Evolutionary conservation across 2,113 vertebrate species (phyloP), one percentile per base, ranked within the genome.

Genomic region (Vombatus ursinus): DNA sequence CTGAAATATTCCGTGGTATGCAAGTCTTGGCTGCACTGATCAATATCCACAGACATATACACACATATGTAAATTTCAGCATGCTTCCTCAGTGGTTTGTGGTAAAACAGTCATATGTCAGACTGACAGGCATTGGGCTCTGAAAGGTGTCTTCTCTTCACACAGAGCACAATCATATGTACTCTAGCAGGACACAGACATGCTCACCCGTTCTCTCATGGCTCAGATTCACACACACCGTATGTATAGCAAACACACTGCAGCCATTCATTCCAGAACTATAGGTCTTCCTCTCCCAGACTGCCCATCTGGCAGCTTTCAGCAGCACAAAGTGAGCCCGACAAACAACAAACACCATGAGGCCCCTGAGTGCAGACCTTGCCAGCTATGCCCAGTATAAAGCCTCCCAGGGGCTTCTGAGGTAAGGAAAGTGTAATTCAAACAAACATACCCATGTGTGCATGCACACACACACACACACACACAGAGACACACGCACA

Each of bases 61-160:
- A 90, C 44, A 84, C 28, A 77, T 93, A 90, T 23, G 1, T 92
- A 92, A 92, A 16, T 94, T 61, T 3, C 19, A 50, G 19, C 50
- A 16, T 51, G 8, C 92, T 96, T 97, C 61, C n/a, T 52, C 89
- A 57, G n/a, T 93, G n/a, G 77, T 95, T 47, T 53, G 89, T 77
- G 84, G 52, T 91, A 84, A 92, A 95, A 94, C 50, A 49, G 44
- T 93, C 51, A 92, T 47, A 91, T 23, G 22, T 61, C 12, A 53
- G 1, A 8, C 92, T n/a, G 52, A 89, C 61, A 96, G 61, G 9
- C 54, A 23, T 57, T 44, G 8, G 25, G 1, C 92, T 96, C 52
- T 91, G 92, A 95, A 89, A 61, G 12, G 16, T 12, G 49, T 8
- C 92, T 93, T 91, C 25, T 93, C 19, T 12, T 47, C 89, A 90